Conservation (phyloP, 2,888 invertebrate species). For the Machimus rusticus region DNA sequence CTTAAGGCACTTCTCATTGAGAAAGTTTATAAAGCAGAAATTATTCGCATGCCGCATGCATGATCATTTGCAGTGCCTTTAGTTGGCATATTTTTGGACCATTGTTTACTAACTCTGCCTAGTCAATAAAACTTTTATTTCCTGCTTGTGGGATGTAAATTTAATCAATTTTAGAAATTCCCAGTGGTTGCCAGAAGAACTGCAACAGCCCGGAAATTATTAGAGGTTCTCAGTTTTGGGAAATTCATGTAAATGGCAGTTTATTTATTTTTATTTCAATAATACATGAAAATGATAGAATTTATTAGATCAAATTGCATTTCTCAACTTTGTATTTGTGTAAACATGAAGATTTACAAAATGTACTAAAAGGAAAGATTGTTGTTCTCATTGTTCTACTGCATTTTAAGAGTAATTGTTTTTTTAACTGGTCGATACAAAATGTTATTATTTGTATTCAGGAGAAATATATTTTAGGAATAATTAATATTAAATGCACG, state of each 20-base stretch:
- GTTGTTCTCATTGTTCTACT: not conserved
- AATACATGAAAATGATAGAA: not conserved
- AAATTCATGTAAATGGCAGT: not conserved
- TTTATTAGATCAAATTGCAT: not conserved
- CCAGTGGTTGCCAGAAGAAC: not conserved
- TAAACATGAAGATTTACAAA: not conserved
- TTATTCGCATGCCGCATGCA: not conserved
- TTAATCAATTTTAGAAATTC: not conserved
- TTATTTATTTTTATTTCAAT: not conserved
- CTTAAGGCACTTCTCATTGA: not conserved
- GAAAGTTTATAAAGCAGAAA: slow-evolving; percentile 14
- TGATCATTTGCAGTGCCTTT: not conserved
- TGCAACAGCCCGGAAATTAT: not conserved
- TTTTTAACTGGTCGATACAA: too few species aligned
- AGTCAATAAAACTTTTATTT: slow-evolving; percentile 22
- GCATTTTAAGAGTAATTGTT: not conserved
- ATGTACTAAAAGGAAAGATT: not conserved
- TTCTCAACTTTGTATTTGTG: not conserved
- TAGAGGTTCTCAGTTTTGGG: not conserved
- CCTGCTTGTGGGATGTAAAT: not conserved
- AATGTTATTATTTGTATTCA: too few species aligned
- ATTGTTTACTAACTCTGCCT: slow-evolving; percentile 8
- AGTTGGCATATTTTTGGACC: slow-evolving; percentile 7
- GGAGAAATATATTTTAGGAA: too few species aligned
- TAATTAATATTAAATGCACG: too few species aligned